A percentile compares a stretch with the other conserved stretches of the same genome.
These are phyloP conservation scores for Parnassius apollo DNA, from an alignment of 2,888 invertebrate genomes.

Conservation along the genomic window DNA sequence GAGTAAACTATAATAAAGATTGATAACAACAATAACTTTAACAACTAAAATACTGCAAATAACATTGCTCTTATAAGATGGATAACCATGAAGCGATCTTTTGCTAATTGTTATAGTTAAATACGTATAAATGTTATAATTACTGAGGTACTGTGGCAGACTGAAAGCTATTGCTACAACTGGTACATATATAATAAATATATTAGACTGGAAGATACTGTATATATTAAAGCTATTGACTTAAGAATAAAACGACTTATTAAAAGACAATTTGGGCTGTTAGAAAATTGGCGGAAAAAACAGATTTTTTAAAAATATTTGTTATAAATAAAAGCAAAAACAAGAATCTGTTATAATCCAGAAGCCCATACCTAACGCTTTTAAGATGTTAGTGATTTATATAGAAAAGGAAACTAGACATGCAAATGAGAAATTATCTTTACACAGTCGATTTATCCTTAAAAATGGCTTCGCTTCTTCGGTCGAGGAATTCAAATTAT, in stretches of 20 bases:
- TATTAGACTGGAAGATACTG: conserved; percentile 75
- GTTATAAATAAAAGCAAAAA: no score
- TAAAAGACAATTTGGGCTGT: conserved; percentile 34
- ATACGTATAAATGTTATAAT: conserved; percentile 58
- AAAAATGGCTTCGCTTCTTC: conserved; percentile 51
- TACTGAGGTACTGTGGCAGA: conserved; percentile 77
- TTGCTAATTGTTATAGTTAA: conserved; percentile 37
- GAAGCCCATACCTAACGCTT: no score
- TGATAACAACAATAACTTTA: conserved; percentile 29
- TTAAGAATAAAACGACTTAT: conserved; percentile 68
- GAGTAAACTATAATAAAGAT: conserved; percentile 25
- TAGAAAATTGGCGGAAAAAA: conserved; percentile 13
- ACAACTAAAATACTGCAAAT: conserved; percentile 46
- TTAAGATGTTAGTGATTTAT: no score
- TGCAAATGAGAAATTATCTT: conserved; percentile 29
- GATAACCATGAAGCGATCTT: conserved; percentile 32
- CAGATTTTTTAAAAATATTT: no score
- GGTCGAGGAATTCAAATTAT: conserved; percentile 69
- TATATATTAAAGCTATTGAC: conserved; percentile 77
- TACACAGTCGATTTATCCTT: conserved; percentile 61
- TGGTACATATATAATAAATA: conserved; percentile 54
- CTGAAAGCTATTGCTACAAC: conserved; percentile 73
- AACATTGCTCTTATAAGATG: conserved; percentile 19
- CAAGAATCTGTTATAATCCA: no score
- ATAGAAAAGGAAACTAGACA: neutral